Conservation (phyloP, 1,140 invertebrate species). For the Conus betulinus region DNA sequence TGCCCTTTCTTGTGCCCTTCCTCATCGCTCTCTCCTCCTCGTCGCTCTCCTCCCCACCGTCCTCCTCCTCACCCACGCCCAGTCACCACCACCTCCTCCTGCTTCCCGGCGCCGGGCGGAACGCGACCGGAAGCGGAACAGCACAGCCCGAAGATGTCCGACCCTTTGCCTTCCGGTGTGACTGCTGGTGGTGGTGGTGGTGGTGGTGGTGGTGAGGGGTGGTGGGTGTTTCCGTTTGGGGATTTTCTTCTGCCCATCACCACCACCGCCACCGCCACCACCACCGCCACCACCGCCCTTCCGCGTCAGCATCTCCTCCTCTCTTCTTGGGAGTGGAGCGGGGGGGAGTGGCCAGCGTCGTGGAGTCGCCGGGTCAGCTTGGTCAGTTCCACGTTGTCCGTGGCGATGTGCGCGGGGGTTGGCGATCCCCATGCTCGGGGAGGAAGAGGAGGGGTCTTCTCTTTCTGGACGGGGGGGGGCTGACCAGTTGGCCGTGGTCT, state of each 20-base stretch:
- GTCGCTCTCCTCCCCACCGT: background rate
- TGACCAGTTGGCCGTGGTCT: background rate
- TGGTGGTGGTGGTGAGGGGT: background rate
- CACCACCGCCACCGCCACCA: no score
- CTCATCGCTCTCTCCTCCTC: conserved; percentile 11
- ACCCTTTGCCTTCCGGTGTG: background rate
- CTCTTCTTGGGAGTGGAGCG: background rate
- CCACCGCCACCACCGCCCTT: no score
- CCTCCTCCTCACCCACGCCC: background rate
- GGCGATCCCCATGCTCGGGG: background rate
- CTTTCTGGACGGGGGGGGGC: background rate
- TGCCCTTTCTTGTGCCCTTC: background rate
- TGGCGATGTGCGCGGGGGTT: background rate
- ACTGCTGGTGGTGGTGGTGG: background rate
- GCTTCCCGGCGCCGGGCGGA: background rate
- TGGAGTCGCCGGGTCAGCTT: background rate
- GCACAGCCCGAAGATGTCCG: conserved; percentile 16
- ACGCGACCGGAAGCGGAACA: conserved; percentile 35
- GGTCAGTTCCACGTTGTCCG: background rate
- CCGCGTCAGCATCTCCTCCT: no score
- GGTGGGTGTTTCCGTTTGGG: background rate
- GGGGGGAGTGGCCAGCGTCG: background rate
- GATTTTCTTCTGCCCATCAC: background rate
- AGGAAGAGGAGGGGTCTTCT: background rate
- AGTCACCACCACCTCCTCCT: background rate